Conservation (phyloP, 1,140 invertebrate species). For the Drosophila nigrodunni region DNA sequence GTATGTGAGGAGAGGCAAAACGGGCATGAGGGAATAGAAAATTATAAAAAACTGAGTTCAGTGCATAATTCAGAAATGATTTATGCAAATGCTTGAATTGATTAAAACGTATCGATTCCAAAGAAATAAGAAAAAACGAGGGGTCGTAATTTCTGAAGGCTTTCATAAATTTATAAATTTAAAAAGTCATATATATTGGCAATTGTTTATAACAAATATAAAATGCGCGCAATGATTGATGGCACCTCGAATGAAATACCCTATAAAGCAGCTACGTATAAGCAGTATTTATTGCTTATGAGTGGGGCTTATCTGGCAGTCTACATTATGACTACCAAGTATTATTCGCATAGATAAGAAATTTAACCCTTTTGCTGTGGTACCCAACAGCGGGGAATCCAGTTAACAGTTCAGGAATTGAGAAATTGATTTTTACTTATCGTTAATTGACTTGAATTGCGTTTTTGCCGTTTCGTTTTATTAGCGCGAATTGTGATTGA, state of each 20-base stretch:
- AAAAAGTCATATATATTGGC: slow-evolving; percentile 69
- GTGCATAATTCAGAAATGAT: background rate
- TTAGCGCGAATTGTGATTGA: slow-evolving; percentile 71
- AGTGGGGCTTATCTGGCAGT: slow-evolving; percentile 41
- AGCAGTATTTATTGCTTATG: slow-evolving; percentile 18
- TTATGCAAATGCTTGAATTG: slow-evolving; percentile 1
- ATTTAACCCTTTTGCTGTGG: background rate
- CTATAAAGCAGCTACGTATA: background rate
- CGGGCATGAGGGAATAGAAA: background rate
- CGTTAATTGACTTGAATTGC: slow-evolving; percentile 73
- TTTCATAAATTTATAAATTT: slow-evolving; percentile 70
- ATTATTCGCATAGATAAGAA: background rate
- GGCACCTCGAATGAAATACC: slow-evolving; percentile 37
- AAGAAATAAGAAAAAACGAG: no score
- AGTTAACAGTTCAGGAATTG: background rate
- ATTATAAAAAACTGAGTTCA: background rate
- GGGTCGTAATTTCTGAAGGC: slow-evolving; percentile 29
- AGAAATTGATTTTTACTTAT: slow-evolving; percentile 29
- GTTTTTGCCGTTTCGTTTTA: slow-evolving; percentile 47
- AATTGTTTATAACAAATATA: slow-evolving; percentile 74
- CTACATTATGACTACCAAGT: slow-evolving; percentile 1
- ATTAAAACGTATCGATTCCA: slow-evolving; percentile 16
- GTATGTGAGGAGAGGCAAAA: background rate
- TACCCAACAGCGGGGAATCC: background rate
- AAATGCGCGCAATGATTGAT: slow-evolving; percentile 70